Conservation (phyloP, 2,113 vertebrate species). For the Notarius lentiginosus region DNA sequence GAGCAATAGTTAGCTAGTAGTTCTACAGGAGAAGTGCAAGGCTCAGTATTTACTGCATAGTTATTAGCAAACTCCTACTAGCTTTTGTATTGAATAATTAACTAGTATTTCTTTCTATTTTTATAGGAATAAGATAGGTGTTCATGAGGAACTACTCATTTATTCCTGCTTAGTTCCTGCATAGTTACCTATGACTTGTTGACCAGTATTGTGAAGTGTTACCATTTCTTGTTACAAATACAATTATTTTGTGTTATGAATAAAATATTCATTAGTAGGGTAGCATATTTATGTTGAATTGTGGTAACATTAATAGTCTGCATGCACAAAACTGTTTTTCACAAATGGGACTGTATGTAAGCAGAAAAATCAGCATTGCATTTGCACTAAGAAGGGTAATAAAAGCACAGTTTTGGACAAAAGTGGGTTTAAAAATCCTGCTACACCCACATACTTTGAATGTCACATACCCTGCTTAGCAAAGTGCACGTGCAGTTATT, state of each 20-base stretch:
- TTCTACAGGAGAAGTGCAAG: neutral
- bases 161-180: neutral
- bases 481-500: neutral
- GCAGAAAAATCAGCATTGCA: neutral
- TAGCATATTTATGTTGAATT: neutral
- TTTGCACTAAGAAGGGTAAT: neutral
- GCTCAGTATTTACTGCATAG: neutral
- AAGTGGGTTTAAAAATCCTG: neutral
- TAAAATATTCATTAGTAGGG: neutral
- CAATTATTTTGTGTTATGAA: neutral
- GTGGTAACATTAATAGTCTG: neutral
- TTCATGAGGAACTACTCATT: neutral
- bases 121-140: neutral
- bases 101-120: neutral
- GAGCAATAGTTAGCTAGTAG: neutral
- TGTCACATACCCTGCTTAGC: neutral
- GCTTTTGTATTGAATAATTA: neutral
- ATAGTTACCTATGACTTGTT: neutral
- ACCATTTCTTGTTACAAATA: neutral
- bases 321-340: neutral
- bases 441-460: neutral
- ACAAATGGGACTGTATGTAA: neutral
- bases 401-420: neutral
- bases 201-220: neutral
- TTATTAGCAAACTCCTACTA: neutral